These are phyloP conservation scores for Daboia siamensis DNA, from an alignment of 2,113 vertebrate species.

Conservation along the genomic window DNA sequence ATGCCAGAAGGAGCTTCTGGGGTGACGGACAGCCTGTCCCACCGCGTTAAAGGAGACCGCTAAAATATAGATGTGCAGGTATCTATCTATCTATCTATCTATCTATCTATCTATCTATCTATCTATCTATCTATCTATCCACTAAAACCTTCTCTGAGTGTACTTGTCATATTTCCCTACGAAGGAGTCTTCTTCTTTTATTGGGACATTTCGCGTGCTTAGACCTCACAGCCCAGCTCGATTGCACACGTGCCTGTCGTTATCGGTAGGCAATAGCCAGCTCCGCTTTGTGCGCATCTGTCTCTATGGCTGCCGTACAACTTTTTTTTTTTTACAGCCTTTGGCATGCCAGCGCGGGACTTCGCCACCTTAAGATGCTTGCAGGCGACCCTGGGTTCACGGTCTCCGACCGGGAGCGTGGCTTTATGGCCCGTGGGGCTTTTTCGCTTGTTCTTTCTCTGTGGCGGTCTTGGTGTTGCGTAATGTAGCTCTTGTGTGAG, in stretches of 20 bases:
- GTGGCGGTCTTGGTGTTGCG: constrained; percentile 41
- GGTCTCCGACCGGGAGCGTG: constrained; percentile 16
- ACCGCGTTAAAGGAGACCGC: not conserved
- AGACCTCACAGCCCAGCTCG: not conserved
- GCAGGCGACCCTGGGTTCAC: constrained; percentile 28
- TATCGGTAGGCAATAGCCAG: not conserved
- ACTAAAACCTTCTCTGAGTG: not conserved
- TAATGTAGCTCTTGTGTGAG: constrained; percentile 50
- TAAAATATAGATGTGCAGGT: not conserved
- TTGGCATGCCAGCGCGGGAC: constrained; percentile 29
- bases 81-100: not conserved
- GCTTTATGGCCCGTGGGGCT: not conserved
- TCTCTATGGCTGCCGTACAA: not conserved
- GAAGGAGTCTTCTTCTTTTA: not conserved
- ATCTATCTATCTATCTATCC: too few species aligned
- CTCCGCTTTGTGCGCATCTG: not conserved
- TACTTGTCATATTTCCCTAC: not conserved
- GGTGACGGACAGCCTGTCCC: not conserved
- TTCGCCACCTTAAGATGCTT: constrained; percentile 51
- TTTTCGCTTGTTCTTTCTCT: not conserved
- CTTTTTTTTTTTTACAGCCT: not conserved
- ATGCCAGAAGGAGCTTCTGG: not conserved
- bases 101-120: not conserved
- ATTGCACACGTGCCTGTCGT: not conserved
- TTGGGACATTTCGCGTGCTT: not conserved